phyloP scores from a whole-genome alignment of 2,797 vertebrate genomes.

The Dendrocincla fuliginosa region DNA sequence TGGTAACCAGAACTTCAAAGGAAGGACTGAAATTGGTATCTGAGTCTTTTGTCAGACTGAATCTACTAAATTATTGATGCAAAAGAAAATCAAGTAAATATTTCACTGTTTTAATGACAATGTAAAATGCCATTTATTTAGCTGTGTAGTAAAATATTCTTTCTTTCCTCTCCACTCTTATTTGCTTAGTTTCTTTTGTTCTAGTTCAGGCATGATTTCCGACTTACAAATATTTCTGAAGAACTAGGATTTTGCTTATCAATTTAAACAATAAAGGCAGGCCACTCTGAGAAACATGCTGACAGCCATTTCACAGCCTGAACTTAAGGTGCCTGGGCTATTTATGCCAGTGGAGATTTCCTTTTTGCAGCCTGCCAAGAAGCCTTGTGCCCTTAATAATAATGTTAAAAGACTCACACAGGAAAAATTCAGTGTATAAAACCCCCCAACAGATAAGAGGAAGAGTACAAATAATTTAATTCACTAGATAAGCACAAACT shows the following conservation, averaged over 20 bases:
- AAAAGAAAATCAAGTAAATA: conserved; percentile 16
- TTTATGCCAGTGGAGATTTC: background rate
- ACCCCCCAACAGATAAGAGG: background rate
- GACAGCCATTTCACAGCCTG: background rate
- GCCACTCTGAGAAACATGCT: background rate
- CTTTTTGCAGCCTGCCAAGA: background rate
- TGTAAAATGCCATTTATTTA: background rate
- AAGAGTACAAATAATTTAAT: background rate
- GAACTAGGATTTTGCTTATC: conserved; percentile 1
- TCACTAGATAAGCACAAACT: background rate
- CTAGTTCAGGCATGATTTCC: conserved; percentile 24
- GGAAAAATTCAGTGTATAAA: background rate
- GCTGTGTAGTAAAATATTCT: background rate
- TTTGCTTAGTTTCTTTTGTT: conserved; percentile 1
- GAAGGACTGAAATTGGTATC: background rate
- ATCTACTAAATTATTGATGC: background rate
- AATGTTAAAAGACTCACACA: background rate
- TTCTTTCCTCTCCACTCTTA: background rate
- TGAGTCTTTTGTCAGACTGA: background rate
- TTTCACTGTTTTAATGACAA: background rate
- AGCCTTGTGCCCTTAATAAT: background rate
- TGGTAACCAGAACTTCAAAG: background rate
- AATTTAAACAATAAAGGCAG: conserved; percentile 6
- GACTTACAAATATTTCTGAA: background rate
- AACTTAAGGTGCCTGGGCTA: background rate